Evolutionary conservation across 2,113 vertebrate genomes (phyloP), one percentile per base, ranked within the genome.

Genomic region (Pristiophorus japonicus): DNA sequence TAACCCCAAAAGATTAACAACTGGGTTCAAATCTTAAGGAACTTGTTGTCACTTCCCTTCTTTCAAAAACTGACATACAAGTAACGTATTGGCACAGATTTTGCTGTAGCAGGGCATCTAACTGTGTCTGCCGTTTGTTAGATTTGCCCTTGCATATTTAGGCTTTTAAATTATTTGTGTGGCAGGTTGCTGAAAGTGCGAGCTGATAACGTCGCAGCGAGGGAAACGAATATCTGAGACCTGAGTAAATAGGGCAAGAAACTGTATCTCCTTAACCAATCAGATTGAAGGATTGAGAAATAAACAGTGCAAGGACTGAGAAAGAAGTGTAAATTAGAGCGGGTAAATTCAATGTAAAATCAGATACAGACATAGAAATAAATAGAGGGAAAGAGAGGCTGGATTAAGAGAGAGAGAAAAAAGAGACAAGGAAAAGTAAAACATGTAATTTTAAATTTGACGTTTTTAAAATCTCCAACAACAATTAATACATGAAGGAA

Each of bases 231-330:
- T 14, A 81, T n/a, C n/a, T 81, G 75, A n/a, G n/a, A 81, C 16
- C 75, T 81, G 0, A 67, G 14, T 12, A 34, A 78, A 81, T 2
- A 81, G 75, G 75, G n/a, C 75, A 81, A 81, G 38, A n/a, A 81
- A 81, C n/a, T 81, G n/a, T 81, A 81, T 38, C n/a, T 81, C n/a
- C 38, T 42, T 81, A 81, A 81, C 38, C 75, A 42, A 42, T 81
- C 73, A 78, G 30, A 38, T 81, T 81, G 75, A 81, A 42, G 75
- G 75, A 81, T 81, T 81, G n/a, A 81, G n/a, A 81, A 81, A 81
- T 81, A 18, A 81, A 81, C 38, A 81, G 16, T 18, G n/a, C 75
- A 81, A 81, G 34, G 34, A n/a, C 30, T 78, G 5, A 81, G 75
- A 81, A 42, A n/a, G n/a, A n/a, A n/a, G n/a, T n/a, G 75, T 42